These are phyloP conservation scores for Scaptomyza flava DNA, from an alignment of 2,888 invertebrate genomes.

Conservation along the genomic window DNA sequence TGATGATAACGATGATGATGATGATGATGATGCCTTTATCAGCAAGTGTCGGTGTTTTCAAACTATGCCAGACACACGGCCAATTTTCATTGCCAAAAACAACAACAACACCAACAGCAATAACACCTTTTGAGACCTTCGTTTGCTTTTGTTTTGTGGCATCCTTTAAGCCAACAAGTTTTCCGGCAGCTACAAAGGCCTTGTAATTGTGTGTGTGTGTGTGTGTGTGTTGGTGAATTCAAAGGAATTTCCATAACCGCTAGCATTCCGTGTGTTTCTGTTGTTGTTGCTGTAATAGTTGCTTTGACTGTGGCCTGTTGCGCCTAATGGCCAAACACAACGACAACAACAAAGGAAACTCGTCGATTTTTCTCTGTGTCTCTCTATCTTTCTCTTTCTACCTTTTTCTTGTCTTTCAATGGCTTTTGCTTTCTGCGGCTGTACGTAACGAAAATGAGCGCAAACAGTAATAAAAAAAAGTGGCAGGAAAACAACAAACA, in stretches of 20 bases:
- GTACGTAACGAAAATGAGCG: conserved; percentile 74
- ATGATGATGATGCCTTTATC: conserved; percentile 44
- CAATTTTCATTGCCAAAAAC: conserved; percentile 70
- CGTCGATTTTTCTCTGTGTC: conserved; percentile 34
- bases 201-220: conserved; percentile 25
- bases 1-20: conserved; percentile 30
- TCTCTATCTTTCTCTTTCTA: conserved; percentile 24
- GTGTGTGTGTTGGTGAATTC: conserved; percentile 42
- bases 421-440: conserved; percentile 74
- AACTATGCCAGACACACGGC: conserved; percentile 57
- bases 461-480: conserved; percentile 64
- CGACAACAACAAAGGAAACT: conserved; percentile 47
- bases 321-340: conserved; percentile 63
- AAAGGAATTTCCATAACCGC: conserved; percentile 79
- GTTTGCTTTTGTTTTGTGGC: conserved; percentile 45
- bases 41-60: conserved; percentile 50
- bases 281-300: conserved; percentile 20
- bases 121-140: conserved; percentile 35
- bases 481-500: conserved; percentile 55
- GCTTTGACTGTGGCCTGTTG: conserved; percentile 34
- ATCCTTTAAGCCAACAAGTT: conserved; percentile 53
- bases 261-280: conserved; percentile 63
- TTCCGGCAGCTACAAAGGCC: conserved; percentile 47
- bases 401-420: conserved; percentile 43
- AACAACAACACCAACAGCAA: conserved; percentile 40